Percentiles rank a stretch among this genome's conserved stretches.
These are phyloP conservation scores for Colistium nudipinnis DNA, from an alignment of 2,113 vertebrate species.

Conservation along the genomic window DNA sequence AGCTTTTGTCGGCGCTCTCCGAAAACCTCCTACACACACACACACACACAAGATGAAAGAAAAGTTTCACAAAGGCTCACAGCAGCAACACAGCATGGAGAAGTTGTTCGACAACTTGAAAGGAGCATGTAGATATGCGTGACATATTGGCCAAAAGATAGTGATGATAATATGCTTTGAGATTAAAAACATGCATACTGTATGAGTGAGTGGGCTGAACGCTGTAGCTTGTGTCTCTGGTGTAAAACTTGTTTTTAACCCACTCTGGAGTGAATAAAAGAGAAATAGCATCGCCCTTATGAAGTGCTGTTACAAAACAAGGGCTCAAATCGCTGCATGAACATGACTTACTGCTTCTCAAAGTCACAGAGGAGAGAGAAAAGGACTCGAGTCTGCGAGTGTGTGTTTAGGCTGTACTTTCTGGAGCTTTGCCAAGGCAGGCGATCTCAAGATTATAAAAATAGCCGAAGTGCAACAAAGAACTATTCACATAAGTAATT, in stretches of 20 bases:
- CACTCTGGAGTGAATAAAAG: constrained; percentile 33
- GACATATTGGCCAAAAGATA: constrained; percentile 56
- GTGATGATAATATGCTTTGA: constrained; percentile 55
- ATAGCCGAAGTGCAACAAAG: not conserved
- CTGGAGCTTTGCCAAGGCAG: not conserved
- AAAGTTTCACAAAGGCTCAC: constrained; percentile 61
- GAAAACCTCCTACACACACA: constrained; percentile 84
- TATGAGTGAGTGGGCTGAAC: constrained; percentile 55
- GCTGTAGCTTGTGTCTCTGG: constrained; percentile 29
- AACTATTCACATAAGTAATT: not conserved
- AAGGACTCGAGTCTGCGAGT: not conserved
- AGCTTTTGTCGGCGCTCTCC: constrained; percentile 86
- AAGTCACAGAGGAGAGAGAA: constrained; percentile 6
- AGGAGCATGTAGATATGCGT: constrained; percentile 34
- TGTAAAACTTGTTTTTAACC: constrained; percentile 33
- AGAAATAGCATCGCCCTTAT: constrained; percentile 13
- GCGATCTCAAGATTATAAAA: not conserved
- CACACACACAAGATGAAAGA: constrained; percentile 55
- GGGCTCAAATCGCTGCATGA: constrained; percentile 9
- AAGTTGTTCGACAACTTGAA: constrained; percentile 44
- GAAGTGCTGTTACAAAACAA: constrained; percentile 3
- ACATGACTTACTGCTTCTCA: not conserved
- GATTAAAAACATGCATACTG: constrained; percentile 48
- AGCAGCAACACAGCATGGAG: constrained; percentile 38
- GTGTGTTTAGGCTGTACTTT: not conserved